Evolutionary conservation across 2,113 vertebrate species (phyloP).

Genomic region (Amblyornis subalaris): DNA sequence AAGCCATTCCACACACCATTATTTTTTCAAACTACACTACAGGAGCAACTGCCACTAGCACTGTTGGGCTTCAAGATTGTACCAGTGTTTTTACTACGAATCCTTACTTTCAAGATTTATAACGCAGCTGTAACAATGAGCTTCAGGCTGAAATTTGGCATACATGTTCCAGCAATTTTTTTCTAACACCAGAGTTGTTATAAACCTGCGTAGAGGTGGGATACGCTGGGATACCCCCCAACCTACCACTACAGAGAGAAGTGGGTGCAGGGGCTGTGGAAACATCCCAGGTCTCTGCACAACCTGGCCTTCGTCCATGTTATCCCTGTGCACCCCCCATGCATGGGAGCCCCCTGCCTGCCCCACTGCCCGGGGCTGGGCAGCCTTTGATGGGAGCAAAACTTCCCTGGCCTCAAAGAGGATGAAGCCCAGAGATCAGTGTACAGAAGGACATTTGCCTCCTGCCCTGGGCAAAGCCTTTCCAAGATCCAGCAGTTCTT

Average conservation of each 20-base stretch:
- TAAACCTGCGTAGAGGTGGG: not conserved
- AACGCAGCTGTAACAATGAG: not conserved
- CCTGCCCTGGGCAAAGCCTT: not conserved
- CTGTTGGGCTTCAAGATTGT: not conserved
- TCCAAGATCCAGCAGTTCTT: not conserved
- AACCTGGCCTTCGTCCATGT: not conserved
- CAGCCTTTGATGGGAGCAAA: not conserved
- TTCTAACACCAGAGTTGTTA: not conserved
- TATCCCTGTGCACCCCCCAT: too few species aligned
- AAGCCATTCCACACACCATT: slow-evolving; percentile 15
- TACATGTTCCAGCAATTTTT: not conserved
- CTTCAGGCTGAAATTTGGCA: not conserved
- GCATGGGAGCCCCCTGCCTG: not conserved
- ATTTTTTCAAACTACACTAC: slow-evolving; percentile 1
- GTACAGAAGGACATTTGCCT: not conserved
- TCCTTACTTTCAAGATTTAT: not conserved
- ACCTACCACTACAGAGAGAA: not conserved
- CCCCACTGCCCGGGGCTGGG: not conserved
- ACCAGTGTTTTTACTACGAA: not conserved
- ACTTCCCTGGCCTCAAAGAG: not conserved
- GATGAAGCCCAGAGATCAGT: not conserved
- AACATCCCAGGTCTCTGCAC: not conserved
- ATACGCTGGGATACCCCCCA: not conserved
- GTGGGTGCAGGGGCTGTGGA: not conserved
- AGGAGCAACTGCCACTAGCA: not conserved